Base-by-base conservation (phyloP, 2,113 vertebrate species). In the Anolis sagrei region DNA sequence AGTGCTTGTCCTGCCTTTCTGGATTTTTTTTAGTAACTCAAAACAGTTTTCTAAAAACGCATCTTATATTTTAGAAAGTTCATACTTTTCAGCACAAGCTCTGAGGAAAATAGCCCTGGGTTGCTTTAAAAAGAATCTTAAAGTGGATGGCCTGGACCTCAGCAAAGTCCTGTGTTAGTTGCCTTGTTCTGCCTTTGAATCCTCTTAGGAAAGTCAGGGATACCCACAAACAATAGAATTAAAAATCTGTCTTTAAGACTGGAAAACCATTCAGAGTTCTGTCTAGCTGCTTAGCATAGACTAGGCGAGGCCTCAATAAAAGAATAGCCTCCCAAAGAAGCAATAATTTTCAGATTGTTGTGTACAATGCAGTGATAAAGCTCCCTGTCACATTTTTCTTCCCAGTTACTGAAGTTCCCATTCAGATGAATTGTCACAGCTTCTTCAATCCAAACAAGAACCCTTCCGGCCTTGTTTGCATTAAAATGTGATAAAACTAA, bases 301-400 rank as follows among this genome's bases (percentile, higher is more conserved):
- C 91, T 89, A 88, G 93, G 94, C 95, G 95, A 95, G 95, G 95
- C 95, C 95, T 94, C 95, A 94, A 62, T 83, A 80, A 93, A 95
- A 95, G 92, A 96, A 95, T 90, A 76, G 89, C 82, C 84, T 90
- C 92, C 95, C 95, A 97, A 96, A 95, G 94, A 94, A 94, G 93
- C 96, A 94, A 96, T 96, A 96, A 97, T 97, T 97, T 97, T 96
- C 95, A 92, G 94, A 97, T 96, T 94, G 96, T 95, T 93, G 79
- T 90, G 86, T 92, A 94, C 94, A 95, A 95, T 96, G 95, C 95
- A 89, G 89, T 97, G 97, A 98, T 97, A 96, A 97, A 98, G 97
- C 96, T 97, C 95, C 97, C 96, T 97, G 97, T 97, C 98, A 98
- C 98, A 98, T 98, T 98, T 97, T 98, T 98, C 96, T 97, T 94